Conservation (phyloP, 2,797 vertebrate species). For the Taenioides sp. region DNA sequence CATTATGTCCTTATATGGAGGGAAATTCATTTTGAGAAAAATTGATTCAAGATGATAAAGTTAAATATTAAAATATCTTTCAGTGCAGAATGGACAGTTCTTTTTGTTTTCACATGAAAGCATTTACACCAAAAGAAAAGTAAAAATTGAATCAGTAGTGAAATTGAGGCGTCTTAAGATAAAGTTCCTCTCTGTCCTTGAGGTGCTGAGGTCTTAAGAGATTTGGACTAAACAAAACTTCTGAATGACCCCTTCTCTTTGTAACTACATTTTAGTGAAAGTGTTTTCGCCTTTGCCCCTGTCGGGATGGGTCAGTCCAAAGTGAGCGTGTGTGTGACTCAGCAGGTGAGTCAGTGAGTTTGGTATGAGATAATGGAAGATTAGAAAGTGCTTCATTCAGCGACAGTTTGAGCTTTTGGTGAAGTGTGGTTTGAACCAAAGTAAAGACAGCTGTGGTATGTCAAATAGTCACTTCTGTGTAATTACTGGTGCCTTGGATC, state of each 20-base stretch:
- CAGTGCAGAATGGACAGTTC: too few relatives aligned
- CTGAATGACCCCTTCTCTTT: too few relatives aligned
- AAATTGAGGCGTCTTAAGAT: too few relatives aligned
- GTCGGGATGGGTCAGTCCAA: slow-evolving; percentile 17
- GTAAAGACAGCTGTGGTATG: slow-evolving; percentile 14
- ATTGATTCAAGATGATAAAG: too few relatives aligned
- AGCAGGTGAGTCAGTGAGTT: slow-evolving; percentile 49
- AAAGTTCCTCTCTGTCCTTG: neutral
- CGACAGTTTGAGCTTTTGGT: slow-evolving; percentile 34
- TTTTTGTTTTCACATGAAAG: too few relatives aligned
- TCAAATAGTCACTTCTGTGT: slow-evolving; percentile 16
- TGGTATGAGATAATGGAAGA: slow-evolving; percentile 39
- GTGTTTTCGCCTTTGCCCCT: neutral
- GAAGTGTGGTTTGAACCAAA: slow-evolving; percentile 37
- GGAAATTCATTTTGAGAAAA: too few relatives aligned
- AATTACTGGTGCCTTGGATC: slow-evolving; percentile 25
- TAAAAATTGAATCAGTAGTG: too few relatives aligned
- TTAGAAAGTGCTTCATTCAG: slow-evolving; percentile 32
- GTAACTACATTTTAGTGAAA: neutral
- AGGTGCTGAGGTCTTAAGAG: neutral
- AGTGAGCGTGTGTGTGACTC: slow-evolving; percentile 47
- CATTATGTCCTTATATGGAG: too few relatives aligned
- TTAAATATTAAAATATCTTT: too few relatives aligned
- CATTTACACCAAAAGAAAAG: too few relatives aligned
- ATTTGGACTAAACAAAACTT: neutral